phyloP scores from a whole-genome alignment of 1,140 invertebrate species.

The Pollicipes pollicipes region DNA sequence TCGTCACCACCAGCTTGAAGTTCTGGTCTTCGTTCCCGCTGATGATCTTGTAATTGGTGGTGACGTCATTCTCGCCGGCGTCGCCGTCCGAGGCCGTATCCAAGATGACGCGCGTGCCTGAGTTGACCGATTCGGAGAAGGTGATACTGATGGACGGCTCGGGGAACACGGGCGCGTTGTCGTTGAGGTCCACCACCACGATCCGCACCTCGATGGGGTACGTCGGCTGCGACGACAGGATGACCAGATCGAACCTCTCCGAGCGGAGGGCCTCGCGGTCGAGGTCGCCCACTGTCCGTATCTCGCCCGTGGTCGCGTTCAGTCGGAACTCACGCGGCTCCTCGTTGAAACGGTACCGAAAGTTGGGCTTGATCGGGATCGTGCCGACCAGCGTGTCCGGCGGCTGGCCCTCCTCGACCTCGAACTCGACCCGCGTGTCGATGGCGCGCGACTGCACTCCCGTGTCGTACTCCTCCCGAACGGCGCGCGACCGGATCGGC shows the following conservation, averaged over 20 bases:
- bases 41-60: constrained; percentile 70
- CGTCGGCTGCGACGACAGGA: constrained; percentile 75
- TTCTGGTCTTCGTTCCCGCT: constrained; percentile 70
- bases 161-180: constrained; percentile 74
- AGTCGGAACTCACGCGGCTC: constrained; percentile 61
- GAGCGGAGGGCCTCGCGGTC: constrained; percentile 55
- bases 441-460: constrained; percentile 70
- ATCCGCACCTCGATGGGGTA: constrained; percentile 83
- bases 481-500: constrained; percentile 9
- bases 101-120: constrained; percentile 62
- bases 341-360: constrained; percentile 81
- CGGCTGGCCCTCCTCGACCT: constrained; percentile 63
- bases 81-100: constrained; percentile 76
- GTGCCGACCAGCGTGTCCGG: constrained; percentile 59
- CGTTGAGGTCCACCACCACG: constrained; percentile 66
- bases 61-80: constrained; percentile 63
- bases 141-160: constrained; percentile 64
- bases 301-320: constrained; percentile 60
- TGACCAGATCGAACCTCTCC: constrained; percentile 70
- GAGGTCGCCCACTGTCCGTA: constrained; percentile 55
- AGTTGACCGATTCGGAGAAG: constrained; percentile 76
- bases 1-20: constrained; percentile 66
- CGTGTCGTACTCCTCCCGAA: constrained; percentile 22
- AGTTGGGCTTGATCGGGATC: constrained; percentile 68
- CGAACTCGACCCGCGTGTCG: constrained; percentile 63